Evolutionary conservation across 1,140 invertebrate species (phyloP).

Genomic region (Lanistes nyassanus): DNA sequence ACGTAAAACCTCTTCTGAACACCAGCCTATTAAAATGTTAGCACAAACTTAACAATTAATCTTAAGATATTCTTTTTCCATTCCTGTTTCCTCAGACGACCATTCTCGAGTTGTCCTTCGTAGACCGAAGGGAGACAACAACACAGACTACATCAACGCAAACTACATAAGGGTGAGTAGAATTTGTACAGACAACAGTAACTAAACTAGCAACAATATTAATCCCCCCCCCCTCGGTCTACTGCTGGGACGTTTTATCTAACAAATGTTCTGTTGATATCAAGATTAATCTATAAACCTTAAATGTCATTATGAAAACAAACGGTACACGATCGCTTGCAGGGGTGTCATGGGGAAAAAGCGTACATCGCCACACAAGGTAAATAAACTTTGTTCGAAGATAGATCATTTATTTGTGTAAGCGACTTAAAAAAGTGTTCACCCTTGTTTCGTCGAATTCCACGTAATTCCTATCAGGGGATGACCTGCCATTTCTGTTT

Average conservation of each 20-base stretch:
- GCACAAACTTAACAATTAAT: not conserved
- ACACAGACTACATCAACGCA: conserved; percentile 37
- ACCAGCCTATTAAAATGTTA: not conserved
- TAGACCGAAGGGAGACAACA: not conserved
- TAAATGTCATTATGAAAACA: not conserved
- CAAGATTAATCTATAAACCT: not conserved
- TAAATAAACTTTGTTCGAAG: too few species aligned
- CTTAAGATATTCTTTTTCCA: not conserved
- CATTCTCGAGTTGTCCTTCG: conserved; percentile 28
- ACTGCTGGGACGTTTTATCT: not conserved
- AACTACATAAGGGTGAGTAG: conserved; percentile 35
- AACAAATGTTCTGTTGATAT: not conserved
- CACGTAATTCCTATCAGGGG: too few species aligned
- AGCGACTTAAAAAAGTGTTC: too few species aligned
- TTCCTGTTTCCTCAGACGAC: conserved; percentile 35
- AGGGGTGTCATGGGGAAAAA: conserved; percentile 90
- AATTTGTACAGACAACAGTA: not conserved
- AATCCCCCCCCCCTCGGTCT: not conserved
- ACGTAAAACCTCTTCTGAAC: too few species aligned
- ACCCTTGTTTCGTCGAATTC: too few species aligned
- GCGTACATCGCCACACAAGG: conserved; percentile 94
- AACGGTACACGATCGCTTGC: conserved; percentile 35
- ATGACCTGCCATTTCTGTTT: too few species aligned
- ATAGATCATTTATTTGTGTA: too few species aligned
- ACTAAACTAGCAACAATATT: too few species aligned